Base-by-base conservation (phyloP, 2,888 invertebrate genomes). In the Rugalucina vietnamica region DNA sequence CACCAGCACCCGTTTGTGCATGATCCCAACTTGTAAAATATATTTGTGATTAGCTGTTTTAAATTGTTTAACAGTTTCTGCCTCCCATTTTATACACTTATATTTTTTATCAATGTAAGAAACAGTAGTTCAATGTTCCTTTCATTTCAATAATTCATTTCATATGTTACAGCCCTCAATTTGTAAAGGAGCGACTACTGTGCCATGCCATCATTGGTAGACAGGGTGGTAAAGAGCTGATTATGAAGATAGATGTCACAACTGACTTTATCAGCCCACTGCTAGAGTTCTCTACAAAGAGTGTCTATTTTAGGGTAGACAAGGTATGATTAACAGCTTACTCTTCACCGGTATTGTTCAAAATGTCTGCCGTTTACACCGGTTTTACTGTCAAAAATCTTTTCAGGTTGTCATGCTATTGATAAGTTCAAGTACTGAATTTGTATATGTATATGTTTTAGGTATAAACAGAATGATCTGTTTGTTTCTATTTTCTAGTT, bases 151-250 rank as follows among this genome's bases (percentile, higher is more conserved):
- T n/a, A n/a, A n/a, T n/a, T n/a, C n/a, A 24, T 24, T 24, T 76
- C 1, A 3, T 2, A 14, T 72, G 32, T 82, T 86, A 27, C 88
- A 95, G 95, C 21, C 94, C 95, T 5, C 92, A 93, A 81, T 88
- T 87, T 80, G 92, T 95, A n/a, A 90, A 92, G 49, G 95, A 95
- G 88, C 88, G 89, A 12, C 82, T 95, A 79, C 82, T 93, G 43
- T 95, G 95, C 82, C 94, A 95, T 85, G 94, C 95, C 32, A 95
- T 95, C 79, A 94, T 95, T 86, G 95, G 95, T 8, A 90, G 94
- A 49, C 92, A 93, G 76, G 95, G 95, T 21, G 95, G 95, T n/a
- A 95, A 95, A 86, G 95, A 95, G 82, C 90, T 94, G 65, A 94
- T 95, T 85, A 94, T 94, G 92, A 93, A 92, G 82, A 93, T 94